These are phyloP conservation scores for Emys orbicularis DNA, from an alignment of 2,797 vertebrate species.

Conservation along the genomic window DNA sequence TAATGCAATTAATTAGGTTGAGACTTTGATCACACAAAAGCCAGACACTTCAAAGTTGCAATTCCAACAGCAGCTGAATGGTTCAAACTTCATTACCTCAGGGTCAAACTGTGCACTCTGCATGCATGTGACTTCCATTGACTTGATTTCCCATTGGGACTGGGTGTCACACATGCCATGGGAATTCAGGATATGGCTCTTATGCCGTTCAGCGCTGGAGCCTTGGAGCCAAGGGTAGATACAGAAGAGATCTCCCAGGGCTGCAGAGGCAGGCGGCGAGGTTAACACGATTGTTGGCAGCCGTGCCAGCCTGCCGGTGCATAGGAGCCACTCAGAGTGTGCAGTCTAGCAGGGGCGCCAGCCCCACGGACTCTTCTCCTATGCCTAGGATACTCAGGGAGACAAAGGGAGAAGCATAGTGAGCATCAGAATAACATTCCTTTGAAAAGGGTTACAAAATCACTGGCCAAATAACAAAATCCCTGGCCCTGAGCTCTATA, in stretches of 20 bases:
- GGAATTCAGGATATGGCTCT: background rate
- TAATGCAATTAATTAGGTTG: background rate
- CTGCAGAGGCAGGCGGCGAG: background rate
- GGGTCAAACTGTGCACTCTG: no score
- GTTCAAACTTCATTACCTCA: no score
- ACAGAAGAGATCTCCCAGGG: background rate
- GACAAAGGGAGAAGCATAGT: background rate
- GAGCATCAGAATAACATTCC: background rate
- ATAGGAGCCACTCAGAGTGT: background rate
- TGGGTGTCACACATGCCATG: background rate
- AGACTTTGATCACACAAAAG: background rate
- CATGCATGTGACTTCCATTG: no score
- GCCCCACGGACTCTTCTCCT: background rate
- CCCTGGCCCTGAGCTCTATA: background rate
- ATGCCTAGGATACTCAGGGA: background rate
- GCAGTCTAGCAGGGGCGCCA: background rate
- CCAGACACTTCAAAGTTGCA: accelerated
- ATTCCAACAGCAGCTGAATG: background rate
- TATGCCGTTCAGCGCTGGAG: background rate
- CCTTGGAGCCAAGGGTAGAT: background rate
- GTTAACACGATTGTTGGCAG: background rate
- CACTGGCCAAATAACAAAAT: background rate
- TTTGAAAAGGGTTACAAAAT: background rate
- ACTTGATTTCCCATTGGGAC: background rate
- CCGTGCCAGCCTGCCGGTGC: background rate